Conservation (phyloP, 2,113 vertebrate species). For the Setophaga coronata region DNA sequence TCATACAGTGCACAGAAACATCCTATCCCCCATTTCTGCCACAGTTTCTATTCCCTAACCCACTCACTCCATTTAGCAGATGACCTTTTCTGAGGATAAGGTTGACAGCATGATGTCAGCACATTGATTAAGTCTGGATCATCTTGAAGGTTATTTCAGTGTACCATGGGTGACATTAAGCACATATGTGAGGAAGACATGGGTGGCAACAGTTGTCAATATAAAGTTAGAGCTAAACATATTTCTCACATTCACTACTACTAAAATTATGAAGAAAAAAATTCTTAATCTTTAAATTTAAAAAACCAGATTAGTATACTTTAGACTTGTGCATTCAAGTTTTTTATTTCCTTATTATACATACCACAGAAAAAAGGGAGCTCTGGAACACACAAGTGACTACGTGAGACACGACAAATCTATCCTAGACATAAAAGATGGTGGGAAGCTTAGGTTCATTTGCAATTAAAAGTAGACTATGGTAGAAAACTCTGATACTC, state of each 20-base stretch:
- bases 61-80: neutral
- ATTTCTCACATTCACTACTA: neutral
- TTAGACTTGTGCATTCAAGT: neutral
- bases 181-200: neutral
- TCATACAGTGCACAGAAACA: neutral
- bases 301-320: neutral
- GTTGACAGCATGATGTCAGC: neutral
- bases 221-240: neutral
- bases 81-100: neutral
- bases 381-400: neutral
- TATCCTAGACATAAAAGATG: neutral
- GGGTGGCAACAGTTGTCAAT: neutral
- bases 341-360: neutral
- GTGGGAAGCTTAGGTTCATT: neutral
- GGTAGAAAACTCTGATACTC: neutral
- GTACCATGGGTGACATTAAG: neutral
- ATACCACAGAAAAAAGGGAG: neutral
- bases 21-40: neutral
- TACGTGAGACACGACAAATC: neutral
- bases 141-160: neutral
- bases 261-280: neutral
- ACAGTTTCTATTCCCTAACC: neutral
- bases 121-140: neutral
- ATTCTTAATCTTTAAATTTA: fast-evolving
- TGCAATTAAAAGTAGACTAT: neutral